Evolutionary conservation across 2,888 invertebrate genomes (phyloP), one percentile per base, ranked within the genome.

Genomic region (Acholoe squamosa): DNA sequence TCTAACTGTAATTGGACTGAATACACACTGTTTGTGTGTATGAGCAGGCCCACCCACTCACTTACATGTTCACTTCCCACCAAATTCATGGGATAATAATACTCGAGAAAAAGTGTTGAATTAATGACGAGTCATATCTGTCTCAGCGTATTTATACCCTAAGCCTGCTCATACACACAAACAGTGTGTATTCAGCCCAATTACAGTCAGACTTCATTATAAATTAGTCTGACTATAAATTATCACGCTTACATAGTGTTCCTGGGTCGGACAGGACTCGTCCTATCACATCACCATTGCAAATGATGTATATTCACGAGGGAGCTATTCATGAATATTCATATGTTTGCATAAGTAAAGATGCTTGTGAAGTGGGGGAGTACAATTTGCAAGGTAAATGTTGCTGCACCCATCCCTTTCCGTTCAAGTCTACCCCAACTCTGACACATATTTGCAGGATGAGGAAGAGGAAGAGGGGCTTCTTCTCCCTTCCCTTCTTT

Each of bases 351-450:
- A 52, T 86, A 86, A 7, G 86, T 86, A 86, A 86, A 52, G 86
- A 25, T 86, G 28, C 31, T 56, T 19, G 86, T 7, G 34, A 80
- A 54, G 54, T 86, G 86, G 54, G 33, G 14, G 56, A 54, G 25
- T 54, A 56, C 86, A 86, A 86, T 86, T 86, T 86, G 86, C 86
- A 86, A 86, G 86, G 86, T 86, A 52, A 86, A 86, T 86, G 86
- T 86, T 56, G 54, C 54, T 43, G 22, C 22, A 22, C 16, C 43
- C 84, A 84, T 16, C 16, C 84, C 16, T 22, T 16, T 33, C 51
- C 34, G 43, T 84, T 22, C 71, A 25, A 28, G 71, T 25, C 71
- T 25, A 14, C 3, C 28, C 16, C 28, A 14, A 0, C 71, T 16
- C 71, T n/a, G 19, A 25, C 33, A 34, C 51, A 43, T 84, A 84